phyloP scores from a whole-genome alignment of 2,113 vertebrate genomes.

The Thamnophis sirtalis region DNA sequence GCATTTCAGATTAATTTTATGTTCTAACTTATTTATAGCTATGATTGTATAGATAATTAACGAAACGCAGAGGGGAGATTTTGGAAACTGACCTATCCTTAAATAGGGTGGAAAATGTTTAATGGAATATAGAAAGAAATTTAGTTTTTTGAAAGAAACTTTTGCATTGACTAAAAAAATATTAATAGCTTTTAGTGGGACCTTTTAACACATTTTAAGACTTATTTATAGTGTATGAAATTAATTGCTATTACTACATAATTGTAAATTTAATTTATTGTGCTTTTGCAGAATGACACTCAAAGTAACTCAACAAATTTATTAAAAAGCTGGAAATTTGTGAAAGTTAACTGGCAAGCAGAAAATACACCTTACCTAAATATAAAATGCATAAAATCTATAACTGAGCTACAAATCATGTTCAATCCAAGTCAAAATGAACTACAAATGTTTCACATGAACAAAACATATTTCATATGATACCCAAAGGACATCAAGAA shows the following conservation, averaged over 20 bases:
- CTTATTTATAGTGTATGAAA: background rate
- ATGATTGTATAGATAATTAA: constrained; percentile 46
- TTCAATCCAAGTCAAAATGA: background rate
- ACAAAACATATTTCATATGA: background rate
- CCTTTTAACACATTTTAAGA: background rate
- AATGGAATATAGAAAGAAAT: background rate
- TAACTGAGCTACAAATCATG: background rate
- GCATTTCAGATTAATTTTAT: constrained; percentile 65
- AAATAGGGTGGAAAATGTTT: background rate
- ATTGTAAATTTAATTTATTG: background rate
- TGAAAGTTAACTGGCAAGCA: background rate
- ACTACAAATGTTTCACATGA: background rate
- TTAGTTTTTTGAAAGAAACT: background rate
- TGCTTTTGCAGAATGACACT: background rate
- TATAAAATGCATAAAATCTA: background rate
- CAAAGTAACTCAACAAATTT: background rate
- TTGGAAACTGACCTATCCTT: constrained; percentile 4
- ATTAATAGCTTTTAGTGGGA: background rate
- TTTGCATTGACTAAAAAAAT: background rate
- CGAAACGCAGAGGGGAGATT: constrained; percentile 3
- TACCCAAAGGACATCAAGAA: background rate
- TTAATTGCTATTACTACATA: background rate
- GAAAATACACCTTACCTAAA: background rate
- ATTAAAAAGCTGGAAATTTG: background rate
- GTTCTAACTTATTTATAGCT: constrained; percentile 46